Conservation (phyloP, 2,113 vertebrate genomes). For the Pitta sordida region DNA sequence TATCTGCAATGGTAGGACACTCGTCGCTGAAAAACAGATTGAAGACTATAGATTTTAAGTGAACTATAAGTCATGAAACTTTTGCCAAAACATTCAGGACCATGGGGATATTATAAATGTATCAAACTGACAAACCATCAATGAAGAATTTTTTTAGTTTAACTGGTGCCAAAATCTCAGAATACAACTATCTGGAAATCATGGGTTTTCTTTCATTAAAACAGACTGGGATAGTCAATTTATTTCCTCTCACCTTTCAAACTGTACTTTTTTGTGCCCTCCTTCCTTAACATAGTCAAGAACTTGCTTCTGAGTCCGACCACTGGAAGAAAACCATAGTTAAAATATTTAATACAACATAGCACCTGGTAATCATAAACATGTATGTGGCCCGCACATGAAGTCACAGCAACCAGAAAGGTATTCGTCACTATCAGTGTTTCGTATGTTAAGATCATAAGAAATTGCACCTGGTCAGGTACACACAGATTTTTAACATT, state of each 20-base stretch:
- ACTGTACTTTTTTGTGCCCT: constrained; percentile 95
- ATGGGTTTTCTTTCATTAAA: not conserved
- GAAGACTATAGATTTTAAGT: not conserved
- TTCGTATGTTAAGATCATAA: not conserved
- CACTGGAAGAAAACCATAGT: constrained; percentile 73
- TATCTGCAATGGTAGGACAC: not conserved
- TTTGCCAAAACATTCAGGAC: not conserved
- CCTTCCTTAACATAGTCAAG: constrained; percentile 95
- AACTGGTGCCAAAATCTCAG: not conserved
- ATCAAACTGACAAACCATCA: not conserved
- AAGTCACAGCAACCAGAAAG: not conserved
- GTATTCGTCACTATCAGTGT: not conserved
- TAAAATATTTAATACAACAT: not conserved
- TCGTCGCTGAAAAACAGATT: not conserved
- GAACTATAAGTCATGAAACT: not conserved
- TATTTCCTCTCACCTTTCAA: constrained; percentile 87
- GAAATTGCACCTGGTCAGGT: not conserved
- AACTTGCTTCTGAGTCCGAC: constrained; percentile 98
- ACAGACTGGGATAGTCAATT: not conserved
- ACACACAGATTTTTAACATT: not conserved
- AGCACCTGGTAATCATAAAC: not conserved
- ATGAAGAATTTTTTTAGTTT: not conserved
- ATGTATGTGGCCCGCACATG: not conserved
- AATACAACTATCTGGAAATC: not conserved
- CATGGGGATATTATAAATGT: not conserved